phyloP scores from a whole-genome alignment of 2,888 invertebrate species.

The Cremastinae sp. region DNA sequence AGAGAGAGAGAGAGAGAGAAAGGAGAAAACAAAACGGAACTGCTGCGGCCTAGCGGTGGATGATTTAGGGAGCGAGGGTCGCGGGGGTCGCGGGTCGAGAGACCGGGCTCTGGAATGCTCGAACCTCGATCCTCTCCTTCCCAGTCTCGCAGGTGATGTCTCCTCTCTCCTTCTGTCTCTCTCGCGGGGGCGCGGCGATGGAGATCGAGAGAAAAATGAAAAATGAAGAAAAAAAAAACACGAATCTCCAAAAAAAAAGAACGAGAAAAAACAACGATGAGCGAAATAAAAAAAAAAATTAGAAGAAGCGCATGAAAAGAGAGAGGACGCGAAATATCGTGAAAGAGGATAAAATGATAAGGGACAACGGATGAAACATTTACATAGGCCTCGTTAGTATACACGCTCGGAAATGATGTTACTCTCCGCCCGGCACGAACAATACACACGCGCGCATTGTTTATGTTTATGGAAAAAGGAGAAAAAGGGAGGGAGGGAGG shows the following conservation, averaged over 20 bases:
- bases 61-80: slow-evolving; percentile 80
- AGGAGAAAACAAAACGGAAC: slow-evolving; percentile 79
- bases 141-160: slow-evolving; percentile 32
- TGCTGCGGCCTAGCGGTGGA: slow-evolving; percentile 79
- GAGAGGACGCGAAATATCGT: slow-evolving; percentile 39
- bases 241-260: background rate
- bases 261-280: no score
- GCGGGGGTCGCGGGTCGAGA: slow-evolving; percentile 79
- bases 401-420: slow-evolving; percentile 46
- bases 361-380: slow-evolving; percentile 77
- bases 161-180: slow-evolving; percentile 36
- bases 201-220: slow-evolving; percentile 37
- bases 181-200: slow-evolving; percentile 49
- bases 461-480: slow-evolving; percentile 7
- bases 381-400: slow-evolving; percentile 78
- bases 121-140: slow-evolving; percentile 63
- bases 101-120: slow-evolving; percentile 77
- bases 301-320: slow-evolving; percentile 65
- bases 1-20: slow-evolving; percentile 63
- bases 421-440: slow-evolving; percentile 28
- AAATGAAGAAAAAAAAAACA: background rate
- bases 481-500: background rate
- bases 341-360: slow-evolving; percentile 74
- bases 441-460: background rate
- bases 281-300: slow-evolving; percentile 42